Evolutionary conservation across 2,113 vertebrate genomes (phyloP).

Genomic region (Ictidomys tridecemlineatus): DNA sequence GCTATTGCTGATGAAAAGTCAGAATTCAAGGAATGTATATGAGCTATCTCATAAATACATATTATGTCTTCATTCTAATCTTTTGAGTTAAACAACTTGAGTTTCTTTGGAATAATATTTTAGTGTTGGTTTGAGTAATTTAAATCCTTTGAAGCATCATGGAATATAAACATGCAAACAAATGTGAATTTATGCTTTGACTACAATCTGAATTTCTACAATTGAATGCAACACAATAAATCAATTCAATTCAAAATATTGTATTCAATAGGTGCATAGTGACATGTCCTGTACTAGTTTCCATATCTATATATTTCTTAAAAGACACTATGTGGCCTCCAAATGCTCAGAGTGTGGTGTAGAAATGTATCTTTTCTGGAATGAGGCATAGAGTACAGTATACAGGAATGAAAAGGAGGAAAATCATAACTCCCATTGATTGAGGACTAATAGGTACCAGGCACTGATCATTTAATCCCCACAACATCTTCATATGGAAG

Average conservation of each 20-base stretch:
- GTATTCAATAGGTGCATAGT: background rate
- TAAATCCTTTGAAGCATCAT: background rate
- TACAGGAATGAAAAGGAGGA: background rate
- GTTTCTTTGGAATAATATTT: slow-evolving; percentile 15
- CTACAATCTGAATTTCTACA: background rate
- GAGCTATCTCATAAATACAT: background rate
- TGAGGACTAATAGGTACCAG: background rate
- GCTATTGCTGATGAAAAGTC: background rate
- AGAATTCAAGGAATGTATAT: background rate
- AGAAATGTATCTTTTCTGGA: background rate
- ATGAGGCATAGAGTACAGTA: no score
- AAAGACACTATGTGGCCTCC: background rate
- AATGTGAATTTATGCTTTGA: background rate
- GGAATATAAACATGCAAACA: background rate
- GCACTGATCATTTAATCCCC: background rate
- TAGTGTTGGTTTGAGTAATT: background rate
- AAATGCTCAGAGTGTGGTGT: background rate
- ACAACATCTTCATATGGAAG: background rate
- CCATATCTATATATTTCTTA: background rate
- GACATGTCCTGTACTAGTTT: background rate
- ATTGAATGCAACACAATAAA: background rate
- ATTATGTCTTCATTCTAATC: background rate
- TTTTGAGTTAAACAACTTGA: background rate
- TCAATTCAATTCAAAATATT: slow-evolving; percentile 21
- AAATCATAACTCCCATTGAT: background rate